Percentiles rank a stretch among this genome's conserved stretches.
phyloP scores from a whole-genome alignment of 2,888 invertebrate genomes.

The Sarcophaga caerulescens region DNA sequence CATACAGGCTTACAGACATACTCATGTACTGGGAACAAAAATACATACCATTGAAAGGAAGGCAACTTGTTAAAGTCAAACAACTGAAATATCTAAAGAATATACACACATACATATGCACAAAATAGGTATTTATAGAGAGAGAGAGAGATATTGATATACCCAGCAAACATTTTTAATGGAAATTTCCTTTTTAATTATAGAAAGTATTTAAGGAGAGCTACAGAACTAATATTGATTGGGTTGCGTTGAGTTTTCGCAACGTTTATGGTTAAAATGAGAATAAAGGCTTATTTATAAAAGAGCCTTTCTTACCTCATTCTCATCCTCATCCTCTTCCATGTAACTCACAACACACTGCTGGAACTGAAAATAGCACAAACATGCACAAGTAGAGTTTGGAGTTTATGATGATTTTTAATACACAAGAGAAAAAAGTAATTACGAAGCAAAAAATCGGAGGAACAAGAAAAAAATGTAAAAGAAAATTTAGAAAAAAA shows the following conservation, averaged over 20 bases:
- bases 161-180: not conserved
- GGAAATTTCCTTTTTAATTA: no score
- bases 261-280: slow-evolving; percentile 1
- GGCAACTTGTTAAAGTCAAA: slow-evolving; percentile 35
- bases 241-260: not conserved
- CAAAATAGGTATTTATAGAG: not conserved
- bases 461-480: not conserved
- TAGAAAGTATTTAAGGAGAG: no score
- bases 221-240: not conserved
- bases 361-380: slow-evolving; percentile 48
- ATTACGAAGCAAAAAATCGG: slow-evolving; percentile 58
- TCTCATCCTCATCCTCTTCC: no score
- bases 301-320: slow-evolving; percentile 16
- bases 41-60: not conserved
- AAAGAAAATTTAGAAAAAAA: not conserved
- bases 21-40: no score
- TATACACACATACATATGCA: not conserved
- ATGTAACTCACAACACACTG: not conserved
- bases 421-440: slow-evolving; percentile 32
- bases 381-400: slow-evolving; percentile 56
- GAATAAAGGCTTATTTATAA: slow-evolving; percentile 2
- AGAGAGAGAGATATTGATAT: not conserved
- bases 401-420: slow-evolving; percentile 53
- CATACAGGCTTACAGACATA: not conserved
- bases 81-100: not conserved